Evolutionary conservation across 2,113 vertebrate genomes (phyloP).

Genomic region (Hypanus sabinus): DNA sequence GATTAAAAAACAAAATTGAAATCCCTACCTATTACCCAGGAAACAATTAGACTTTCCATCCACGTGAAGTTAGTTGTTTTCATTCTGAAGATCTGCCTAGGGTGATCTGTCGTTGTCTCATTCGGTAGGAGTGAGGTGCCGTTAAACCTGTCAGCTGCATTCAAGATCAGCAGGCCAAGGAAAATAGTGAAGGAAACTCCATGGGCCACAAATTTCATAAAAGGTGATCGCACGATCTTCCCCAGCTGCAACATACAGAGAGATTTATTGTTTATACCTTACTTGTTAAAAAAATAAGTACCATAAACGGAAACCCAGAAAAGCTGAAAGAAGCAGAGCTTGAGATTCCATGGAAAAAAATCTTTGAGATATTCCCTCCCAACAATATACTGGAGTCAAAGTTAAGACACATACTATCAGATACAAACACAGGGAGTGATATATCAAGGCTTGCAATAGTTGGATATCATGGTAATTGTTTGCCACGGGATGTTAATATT

Average conservation of each 20-base stretch:
- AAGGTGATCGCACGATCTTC: slow-evolving; percentile 81
- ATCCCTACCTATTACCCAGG: slow-evolving; percentile 89
- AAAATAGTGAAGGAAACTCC: slow-evolving; percentile 91
- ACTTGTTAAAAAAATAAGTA: not conserved
- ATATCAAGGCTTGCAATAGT: too few species aligned
- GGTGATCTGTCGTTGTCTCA: slow-evolving; percentile 77
- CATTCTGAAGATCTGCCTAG: slow-evolving; percentile 86
- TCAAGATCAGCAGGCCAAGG: slow-evolving; percentile 84
- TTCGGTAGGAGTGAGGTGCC: slow-evolving; percentile 85
- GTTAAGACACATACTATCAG: not conserved
- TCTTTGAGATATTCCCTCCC: not conserved
- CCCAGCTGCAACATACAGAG: slow-evolving; percentile 65
- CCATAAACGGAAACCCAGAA: not conserved
- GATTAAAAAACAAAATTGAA: slow-evolving; percentile 35
- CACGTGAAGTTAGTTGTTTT: slow-evolving; percentile 90
- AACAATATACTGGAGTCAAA: too few species aligned
- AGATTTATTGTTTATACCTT: not conserved
- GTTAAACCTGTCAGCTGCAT: slow-evolving; percentile 85
- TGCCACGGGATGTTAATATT: not conserved
- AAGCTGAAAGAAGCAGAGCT: not conserved
- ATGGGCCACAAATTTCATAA: slow-evolving; percentile 93
- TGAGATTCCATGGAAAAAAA: not conserved
- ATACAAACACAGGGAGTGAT: not conserved
- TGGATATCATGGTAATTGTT: not conserved
- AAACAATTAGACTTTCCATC: slow-evolving; percentile 94